phyloP scores from a whole-genome alignment of 1,140 invertebrate genomes.

The Drosophila subobscura region DNA sequence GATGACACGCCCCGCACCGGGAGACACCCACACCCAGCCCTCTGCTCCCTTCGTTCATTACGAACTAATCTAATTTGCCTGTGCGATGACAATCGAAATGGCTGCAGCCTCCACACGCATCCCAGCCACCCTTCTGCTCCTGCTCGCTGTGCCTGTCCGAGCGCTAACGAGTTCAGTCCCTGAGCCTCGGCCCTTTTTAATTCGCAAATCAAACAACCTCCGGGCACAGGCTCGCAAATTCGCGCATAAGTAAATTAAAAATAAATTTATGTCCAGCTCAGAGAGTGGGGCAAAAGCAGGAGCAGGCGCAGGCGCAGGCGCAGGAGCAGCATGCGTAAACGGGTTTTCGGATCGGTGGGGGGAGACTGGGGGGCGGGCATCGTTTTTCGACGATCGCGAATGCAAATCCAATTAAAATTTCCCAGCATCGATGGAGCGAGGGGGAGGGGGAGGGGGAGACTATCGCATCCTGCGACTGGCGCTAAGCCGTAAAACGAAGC shows the following conservation, averaged over 20 bases:
- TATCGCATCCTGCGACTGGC: constrained; percentile 60
- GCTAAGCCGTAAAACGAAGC: constrained; percentile 79
- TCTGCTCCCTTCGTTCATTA: constrained; percentile 41
- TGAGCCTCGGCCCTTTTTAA: constrained; percentile 47
- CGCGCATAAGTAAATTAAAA: constrained; percentile 81
- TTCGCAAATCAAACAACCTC: constrained; percentile 80
- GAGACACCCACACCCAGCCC: neutral
- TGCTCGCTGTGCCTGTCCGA: constrained; percentile 11
- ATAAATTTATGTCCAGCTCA: constrained; percentile 73
- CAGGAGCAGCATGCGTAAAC: constrained; percentile 40
- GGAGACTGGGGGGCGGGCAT: neutral
- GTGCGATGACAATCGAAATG: constrained; percentile 58
- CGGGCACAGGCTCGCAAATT: constrained; percentile 66
- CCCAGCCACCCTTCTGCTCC: neutral
- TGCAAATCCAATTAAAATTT: constrained; percentile 81
- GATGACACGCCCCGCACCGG: constrained; percentile 58
- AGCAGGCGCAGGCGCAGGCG: neutral
- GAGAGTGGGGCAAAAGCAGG: constrained; percentile 28
- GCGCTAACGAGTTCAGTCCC: constrained; percentile 56
- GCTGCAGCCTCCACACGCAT: neutral
- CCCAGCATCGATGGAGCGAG: constrained; percentile 24
- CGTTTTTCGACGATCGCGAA: constrained; percentile 44
- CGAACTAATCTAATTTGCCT: constrained; percentile 67
- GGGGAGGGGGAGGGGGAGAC: neutral
- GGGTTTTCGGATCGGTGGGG: constrained; percentile 23